Conservation (phyloP, 2,888 invertebrate genomes). For the Dascillus cervinus region DNA sequence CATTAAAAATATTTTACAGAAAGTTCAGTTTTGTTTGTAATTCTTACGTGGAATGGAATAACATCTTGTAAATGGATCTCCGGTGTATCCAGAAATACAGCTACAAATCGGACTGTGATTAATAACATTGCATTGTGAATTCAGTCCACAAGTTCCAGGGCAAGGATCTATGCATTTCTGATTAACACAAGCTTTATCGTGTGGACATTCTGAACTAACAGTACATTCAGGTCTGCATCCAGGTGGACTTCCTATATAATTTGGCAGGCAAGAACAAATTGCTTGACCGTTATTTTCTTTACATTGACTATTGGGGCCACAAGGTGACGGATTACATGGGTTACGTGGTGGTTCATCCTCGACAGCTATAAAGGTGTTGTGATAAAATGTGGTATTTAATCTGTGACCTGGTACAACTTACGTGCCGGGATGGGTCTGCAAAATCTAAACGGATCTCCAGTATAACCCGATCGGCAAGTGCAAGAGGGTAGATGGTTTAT, state of each 20-base stretch:
- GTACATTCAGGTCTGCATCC: slow-evolving; percentile 71
- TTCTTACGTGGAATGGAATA: slow-evolving; percentile 37
- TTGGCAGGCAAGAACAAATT: slow-evolving; percentile 43
- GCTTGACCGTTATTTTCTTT: slow-evolving; percentile 54
- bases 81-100: slow-evolving; percentile 53
- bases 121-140: slow-evolving; percentile 48
- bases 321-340: slow-evolving; percentile 62
- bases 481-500: slow-evolving; percentile 65
- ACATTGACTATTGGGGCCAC: slow-evolving; percentile 76
- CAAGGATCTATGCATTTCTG: slow-evolving; percentile 70
- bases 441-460: slow-evolving; percentile 56
- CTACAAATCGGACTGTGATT: slow-evolving; percentile 59
- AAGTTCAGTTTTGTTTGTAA: neutral
- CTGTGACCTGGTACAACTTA: too few species aligned
- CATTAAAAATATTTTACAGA: slow-evolving; percentile 1
- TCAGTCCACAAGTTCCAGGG: slow-evolving; percentile 54
- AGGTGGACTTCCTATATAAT: slow-evolving; percentile 50
- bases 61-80: slow-evolving; percentile 60
- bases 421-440: slow-evolving; percentile 35
- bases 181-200: slow-evolving; percentile 60
- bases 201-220: slow-evolving; percentile 70
- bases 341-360: slow-evolving; percentile 39
- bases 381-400: too few species aligned
- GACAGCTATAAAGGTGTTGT: slow-evolving; percentile 49
- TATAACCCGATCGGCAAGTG: slow-evolving; percentile 55